Conservation (phyloP, 2,888 invertebrate species). For the Drosophila pseudotakahashii region DNA sequence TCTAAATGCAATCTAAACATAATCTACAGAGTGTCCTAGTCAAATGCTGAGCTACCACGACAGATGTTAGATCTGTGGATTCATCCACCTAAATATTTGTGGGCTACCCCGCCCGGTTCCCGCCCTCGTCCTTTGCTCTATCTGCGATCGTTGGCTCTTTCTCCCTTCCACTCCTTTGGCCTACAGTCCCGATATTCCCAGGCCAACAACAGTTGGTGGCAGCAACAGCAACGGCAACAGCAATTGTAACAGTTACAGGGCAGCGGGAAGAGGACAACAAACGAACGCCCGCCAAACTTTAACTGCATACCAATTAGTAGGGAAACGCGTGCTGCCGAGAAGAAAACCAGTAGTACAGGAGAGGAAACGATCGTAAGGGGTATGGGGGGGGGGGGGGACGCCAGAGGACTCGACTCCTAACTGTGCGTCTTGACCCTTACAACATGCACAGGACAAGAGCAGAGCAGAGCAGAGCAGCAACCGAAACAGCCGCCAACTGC, state of each 20-base stretch:
- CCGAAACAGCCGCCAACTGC: constrained; percentile 73
- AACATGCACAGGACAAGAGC: constrained; percentile 64
- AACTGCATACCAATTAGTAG: constrained; percentile 82
- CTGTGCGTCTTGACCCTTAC: constrained; percentile 79
- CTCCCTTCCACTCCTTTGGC: background rate
- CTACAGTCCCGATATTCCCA: constrained; percentile 6
- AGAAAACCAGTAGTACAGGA: constrained; percentile 48
- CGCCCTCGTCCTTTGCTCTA: constrained; percentile 9
- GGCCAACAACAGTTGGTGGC: constrained; percentile 71
- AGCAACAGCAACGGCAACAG: constrained; percentile 38
- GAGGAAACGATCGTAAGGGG: constrained; percentile 38
- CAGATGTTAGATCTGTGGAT: constrained; percentile 32
- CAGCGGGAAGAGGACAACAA: constrained; percentile 55
- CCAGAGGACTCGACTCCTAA: constrained; percentile 55
- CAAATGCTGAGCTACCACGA: constrained; percentile 3
- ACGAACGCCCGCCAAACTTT: constrained; percentile 74
- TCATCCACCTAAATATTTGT: constrained; percentile 45
- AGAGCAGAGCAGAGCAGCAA: constrained; percentile 27
- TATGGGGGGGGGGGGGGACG: constrained; percentile 22
- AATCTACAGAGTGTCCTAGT: constrained; percentile 6
- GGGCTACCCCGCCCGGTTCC: constrained; percentile 29
- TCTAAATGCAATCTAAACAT: constrained; percentile 16
- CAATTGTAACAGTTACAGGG: constrained; percentile 68
- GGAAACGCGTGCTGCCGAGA: constrained; percentile 81
- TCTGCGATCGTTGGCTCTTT: constrained; percentile 7